A percentile compares a stretch with the other conserved stretches of the same genome.
Evolutionary conservation across 1,140 invertebrate species (phyloP).

Genomic region (Brachionus sp.): DNA sequence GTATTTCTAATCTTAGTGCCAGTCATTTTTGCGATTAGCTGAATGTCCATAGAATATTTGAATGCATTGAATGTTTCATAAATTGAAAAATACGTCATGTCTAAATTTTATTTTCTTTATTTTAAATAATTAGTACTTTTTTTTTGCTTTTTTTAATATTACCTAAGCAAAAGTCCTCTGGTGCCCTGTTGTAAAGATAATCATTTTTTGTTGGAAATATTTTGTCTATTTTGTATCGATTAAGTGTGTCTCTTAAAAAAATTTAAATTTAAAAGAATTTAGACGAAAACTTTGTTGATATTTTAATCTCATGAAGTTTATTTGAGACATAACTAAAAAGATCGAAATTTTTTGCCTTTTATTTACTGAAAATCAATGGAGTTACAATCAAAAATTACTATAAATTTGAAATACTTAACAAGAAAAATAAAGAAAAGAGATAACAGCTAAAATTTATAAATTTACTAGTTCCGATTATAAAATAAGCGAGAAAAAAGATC

Average conservation of each 20-base stretch:
- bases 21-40: conserved; percentile 10
- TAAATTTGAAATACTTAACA: too few species aligned
- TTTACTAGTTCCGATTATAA: too few species aligned
- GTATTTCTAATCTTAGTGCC: conserved; percentile 1
- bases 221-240: conserved; percentile 29
- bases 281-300: too few species aligned
- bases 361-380: too few species aligned
- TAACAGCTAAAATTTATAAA: too few species aligned
- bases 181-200: conserved; percentile 41
- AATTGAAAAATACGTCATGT: neutral
- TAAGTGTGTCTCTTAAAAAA: neutral
- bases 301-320: too few species aligned
- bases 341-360: too few species aligned
- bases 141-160: neutral
- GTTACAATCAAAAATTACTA: too few species aligned
- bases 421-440: too few species aligned
- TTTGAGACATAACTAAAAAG: too few species aligned
- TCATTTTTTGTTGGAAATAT: neutral
- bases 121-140: conserved; percentile 6
- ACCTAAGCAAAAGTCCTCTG: conserved; percentile 45
- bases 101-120: neutral
- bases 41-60: conserved; percentile 35
- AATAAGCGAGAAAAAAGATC: too few species aligned
- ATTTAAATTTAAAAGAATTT: neutral
- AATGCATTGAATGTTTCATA: conserved; percentile 42